phyloP scores from a whole-genome alignment of 2,113 vertebrate genomes.

The Solea senegalensis region DNA sequence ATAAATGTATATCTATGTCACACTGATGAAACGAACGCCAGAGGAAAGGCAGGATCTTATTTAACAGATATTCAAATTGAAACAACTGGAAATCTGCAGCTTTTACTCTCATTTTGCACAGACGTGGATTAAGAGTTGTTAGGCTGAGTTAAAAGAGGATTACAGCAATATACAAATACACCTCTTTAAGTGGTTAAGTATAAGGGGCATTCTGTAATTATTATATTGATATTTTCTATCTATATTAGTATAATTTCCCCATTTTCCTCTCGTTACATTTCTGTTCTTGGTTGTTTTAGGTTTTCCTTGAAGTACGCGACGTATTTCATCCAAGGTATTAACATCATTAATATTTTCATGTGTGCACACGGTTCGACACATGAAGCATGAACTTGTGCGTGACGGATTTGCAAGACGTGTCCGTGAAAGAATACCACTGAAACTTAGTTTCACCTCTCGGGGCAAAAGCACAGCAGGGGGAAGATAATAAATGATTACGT shows the following conservation, averaged over 20 bases:
- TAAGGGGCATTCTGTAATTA: background rate
- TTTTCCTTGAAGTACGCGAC: background rate
- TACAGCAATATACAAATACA: background rate
- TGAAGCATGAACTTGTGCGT: slow-evolving; percentile 5
- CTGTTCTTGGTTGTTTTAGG: background rate
- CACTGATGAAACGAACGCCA: slow-evolving; percentile 17
- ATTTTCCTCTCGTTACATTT: no score
- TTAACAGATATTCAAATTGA: slow-evolving; percentile 22
- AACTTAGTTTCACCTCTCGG: slow-evolving; percentile 56
- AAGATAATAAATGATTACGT: slow-evolving; percentile 60
- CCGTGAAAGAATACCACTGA: slow-evolving; percentile 1
- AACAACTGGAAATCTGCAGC: slow-evolving; percentile 11
- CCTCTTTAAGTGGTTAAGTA: slow-evolving; percentile 2
- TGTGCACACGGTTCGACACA: background rate
- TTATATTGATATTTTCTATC: no score
- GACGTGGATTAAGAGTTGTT: slow-evolving; percentile 21
- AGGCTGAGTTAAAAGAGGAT: slow-evolving; percentile 25
- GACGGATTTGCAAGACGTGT: slow-evolving; percentile 17
- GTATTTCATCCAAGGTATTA: background rate
- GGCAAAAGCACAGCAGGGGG: slow-evolving; percentile 37
- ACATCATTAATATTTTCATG: background rate
- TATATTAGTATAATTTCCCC: background rate
- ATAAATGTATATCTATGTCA: background rate
- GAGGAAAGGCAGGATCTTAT: background rate
- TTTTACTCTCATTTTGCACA: slow-evolving; percentile 16